Evolutionary conservation across 2,888 invertebrate genomes (phyloP).

Genomic region (Galeopsomyia nigrocyanea): DNA sequence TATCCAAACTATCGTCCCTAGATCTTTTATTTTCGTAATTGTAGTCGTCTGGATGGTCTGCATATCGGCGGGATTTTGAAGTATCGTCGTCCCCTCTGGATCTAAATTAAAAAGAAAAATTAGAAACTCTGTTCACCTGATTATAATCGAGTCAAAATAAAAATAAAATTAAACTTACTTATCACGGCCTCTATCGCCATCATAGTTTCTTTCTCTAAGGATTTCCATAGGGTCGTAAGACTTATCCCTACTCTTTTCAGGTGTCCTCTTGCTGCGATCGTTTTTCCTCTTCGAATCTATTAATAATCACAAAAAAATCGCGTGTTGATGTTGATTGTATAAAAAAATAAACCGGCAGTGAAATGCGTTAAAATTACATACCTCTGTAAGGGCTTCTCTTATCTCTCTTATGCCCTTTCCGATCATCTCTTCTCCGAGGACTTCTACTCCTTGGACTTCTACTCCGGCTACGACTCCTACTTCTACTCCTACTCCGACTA

Average conservation of each 20-base stretch:
- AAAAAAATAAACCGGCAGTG: neutral
- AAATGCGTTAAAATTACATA: slow-evolving; percentile 16
- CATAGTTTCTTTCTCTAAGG: slow-evolving; percentile 58
- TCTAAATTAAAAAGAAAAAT: slow-evolving; percentile 44
- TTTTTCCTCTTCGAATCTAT: slow-evolving; percentile 46
- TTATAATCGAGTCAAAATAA: neutral
- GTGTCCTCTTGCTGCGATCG: slow-evolving; percentile 55
- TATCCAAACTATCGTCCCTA: slow-evolving; percentile 59
- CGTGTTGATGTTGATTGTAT: neutral
- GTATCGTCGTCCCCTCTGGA: slow-evolving; percentile 54
- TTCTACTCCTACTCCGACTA: slow-evolving; percentile 57
- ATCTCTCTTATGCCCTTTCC: slow-evolving; percentile 54
- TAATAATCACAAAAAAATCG: slow-evolving; percentile 23
- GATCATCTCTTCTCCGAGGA: slow-evolving; percentile 58
- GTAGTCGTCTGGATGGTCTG: slow-evolving; percentile 56
- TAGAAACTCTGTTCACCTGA: neutral
- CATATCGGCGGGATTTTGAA: slow-evolving; percentile 57
- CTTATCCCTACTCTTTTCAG: slow-evolving; percentile 55
- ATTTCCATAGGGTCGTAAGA: slow-evolving; percentile 63
- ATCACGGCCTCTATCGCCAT: slow-evolving; percentile 37
- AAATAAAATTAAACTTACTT: slow-evolving; percentile 28
- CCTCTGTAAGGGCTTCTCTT: slow-evolving; percentile 58
- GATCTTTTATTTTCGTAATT: slow-evolving; percentile 59
- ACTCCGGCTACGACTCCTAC: slow-evolving; percentile 62
- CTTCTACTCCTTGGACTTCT: slow-evolving; percentile 55